phyloP scores from a whole-genome alignment of 1,140 invertebrate genomes.

The Heliconius hermathena region DNA sequence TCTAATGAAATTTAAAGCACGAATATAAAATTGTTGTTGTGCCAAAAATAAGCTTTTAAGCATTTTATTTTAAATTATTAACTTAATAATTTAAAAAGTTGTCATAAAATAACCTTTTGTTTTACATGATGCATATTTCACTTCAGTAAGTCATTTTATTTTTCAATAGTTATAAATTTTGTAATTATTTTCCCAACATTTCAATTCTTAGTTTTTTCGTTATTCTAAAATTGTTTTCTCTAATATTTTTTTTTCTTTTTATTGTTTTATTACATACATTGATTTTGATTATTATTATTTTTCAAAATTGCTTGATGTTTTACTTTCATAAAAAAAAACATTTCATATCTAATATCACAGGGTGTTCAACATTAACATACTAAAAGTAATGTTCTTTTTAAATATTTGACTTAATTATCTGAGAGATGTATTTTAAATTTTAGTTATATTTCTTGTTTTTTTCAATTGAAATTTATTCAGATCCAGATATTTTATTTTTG shows the following conservation, averaged over 20 bases:
- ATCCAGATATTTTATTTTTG: neutral
- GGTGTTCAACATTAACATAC: neutral
- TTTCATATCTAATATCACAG: neutral
- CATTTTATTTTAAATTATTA: too few relatives aligned
- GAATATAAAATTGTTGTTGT: slow-evolving; percentile 9
- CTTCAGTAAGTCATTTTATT: too few relatives aligned
- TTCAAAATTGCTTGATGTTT: neutral
- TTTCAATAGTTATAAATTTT: too few relatives aligned
- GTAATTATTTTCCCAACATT: too few relatives aligned
- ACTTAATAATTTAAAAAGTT: too few relatives aligned
- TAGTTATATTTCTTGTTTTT: neutral
- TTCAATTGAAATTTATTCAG: too few relatives aligned
- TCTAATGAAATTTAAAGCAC: neutral
- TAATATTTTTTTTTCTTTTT: neutral
- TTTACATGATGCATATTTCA: too few relatives aligned
- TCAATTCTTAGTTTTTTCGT: neutral
- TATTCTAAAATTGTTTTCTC: neutral
- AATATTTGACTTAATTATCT: neutral
- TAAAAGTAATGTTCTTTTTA: neutral
- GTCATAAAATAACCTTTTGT: too few relatives aligned
- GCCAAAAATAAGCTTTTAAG: neutral
- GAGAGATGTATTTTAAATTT: neutral
- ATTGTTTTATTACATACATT: neutral
- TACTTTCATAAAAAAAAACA: neutral
- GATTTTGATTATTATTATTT: too few relatives aligned